Percentiles rank a stretch among this genome's conserved stretches.
Evolutionary conservation across 2,888 invertebrate species (phyloP).

Genomic region (Calliphora vomitoria): DNA sequence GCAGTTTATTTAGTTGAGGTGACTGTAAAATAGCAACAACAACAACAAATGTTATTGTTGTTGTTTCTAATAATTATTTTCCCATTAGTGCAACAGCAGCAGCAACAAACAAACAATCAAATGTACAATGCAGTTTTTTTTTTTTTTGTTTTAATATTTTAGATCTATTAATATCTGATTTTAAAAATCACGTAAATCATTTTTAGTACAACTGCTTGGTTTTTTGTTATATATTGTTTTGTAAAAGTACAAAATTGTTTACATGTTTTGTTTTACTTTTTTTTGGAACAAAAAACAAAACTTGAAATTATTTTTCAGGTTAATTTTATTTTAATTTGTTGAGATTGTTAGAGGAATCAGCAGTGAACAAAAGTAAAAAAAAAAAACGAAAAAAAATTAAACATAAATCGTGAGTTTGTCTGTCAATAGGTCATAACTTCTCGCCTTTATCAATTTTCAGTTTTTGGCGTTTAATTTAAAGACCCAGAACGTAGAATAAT

Average conservation of each 20-base stretch:
- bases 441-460: constrained; percentile 50
- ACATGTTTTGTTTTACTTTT: constrained; percentile 35
- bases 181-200: constrained; percentile 74
- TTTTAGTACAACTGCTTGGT: constrained; percentile 45
- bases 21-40: constrained; percentile 30
- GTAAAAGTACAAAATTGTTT: constrained; percentile 66
- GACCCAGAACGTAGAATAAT: constrained; percentile 31
- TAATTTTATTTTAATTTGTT: constrained; percentile 65
- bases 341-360: neutral
- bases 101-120: constrained; percentile 23
- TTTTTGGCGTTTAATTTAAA: constrained; percentile 41
- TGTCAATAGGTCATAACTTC: constrained; percentile 79
- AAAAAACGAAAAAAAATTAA: constrained; percentile 17
- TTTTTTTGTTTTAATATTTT: constrained; percentile 54
- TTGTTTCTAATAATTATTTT: constrained; percentile 72
- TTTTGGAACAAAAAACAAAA: neutral
- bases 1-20: constrained; percentile 57
- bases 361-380: neutral
- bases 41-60: constrained; percentile 28
- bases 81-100: constrained; percentile 66
- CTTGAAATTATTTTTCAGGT: constrained; percentile 49
- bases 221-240: too few species aligned
- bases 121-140: constrained; percentile 44
- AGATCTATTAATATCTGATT: constrained; percentile 74
- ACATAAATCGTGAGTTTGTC: constrained; percentile 79